Evolutionary conservation across 2,797 vertebrate genomes (phyloP).

Genomic region (Gallirallus australis): DNA sequence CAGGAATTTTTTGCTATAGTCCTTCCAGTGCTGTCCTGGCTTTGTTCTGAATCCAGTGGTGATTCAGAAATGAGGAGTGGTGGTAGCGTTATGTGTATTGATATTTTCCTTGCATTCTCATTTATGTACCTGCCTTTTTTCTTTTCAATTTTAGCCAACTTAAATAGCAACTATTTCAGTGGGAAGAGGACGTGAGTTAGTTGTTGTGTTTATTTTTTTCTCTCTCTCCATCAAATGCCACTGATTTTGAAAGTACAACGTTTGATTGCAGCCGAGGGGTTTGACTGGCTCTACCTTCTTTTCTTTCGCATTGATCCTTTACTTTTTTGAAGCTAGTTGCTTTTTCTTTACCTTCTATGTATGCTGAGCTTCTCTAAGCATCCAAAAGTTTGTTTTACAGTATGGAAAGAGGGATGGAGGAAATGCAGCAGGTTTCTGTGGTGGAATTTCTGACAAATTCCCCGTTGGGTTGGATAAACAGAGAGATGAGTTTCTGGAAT

Average conservation of each 20-base stretch:
- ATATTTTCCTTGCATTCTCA: not conserved
- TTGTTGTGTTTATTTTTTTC: not conserved
- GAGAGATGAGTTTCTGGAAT: not conserved
- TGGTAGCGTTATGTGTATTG: not conserved
- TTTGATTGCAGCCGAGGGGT: not conserved
- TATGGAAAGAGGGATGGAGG: not conserved
- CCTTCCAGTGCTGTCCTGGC: not conserved
- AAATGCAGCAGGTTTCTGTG: not conserved
- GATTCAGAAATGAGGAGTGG: not conserved
- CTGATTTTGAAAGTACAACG: not conserved
- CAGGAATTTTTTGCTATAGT: not conserved
- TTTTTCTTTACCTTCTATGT: not conserved
- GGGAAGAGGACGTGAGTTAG: not conserved
- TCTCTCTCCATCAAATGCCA: not conserved
- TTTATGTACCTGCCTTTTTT: not conserved
- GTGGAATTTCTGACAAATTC: not conserved
- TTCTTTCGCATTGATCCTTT: not conserved
- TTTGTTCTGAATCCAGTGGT: not conserved
- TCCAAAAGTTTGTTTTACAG: not conserved
- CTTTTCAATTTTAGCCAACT: not conserved
- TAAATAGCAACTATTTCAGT: not conserved
- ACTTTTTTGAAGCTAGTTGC: not conserved
- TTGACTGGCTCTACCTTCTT: not conserved
- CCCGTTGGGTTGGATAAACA: not conserved
- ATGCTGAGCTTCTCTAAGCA: not conserved